These are phyloP conservation scores for Arctocebus calabarensis DNA, from an alignment of 2,797 vertebrate species.

Conservation along the genomic window DNA sequence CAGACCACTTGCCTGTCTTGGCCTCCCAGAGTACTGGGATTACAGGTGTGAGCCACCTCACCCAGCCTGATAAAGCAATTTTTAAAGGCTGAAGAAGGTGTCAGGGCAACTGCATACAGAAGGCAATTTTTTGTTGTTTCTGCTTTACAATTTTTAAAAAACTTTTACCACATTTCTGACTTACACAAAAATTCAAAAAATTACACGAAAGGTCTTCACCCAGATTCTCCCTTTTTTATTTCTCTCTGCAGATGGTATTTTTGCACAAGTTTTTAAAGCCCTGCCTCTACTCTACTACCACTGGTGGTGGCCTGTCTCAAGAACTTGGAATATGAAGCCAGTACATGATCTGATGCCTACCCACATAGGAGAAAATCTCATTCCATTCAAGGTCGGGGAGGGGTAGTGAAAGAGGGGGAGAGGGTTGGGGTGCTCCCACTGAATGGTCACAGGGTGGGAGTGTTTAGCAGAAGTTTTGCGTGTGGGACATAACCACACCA, in stretches of 20 bases:
- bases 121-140: slow-evolving; percentile 13
- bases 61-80: neutral
- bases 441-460: too few species aligned
- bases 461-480: too few species aligned
- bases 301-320: neutral
- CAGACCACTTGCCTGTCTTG: too few species aligned
- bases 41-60: neutral
- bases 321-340: neutral
- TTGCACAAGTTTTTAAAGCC: neutral
- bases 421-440: too few species aligned
- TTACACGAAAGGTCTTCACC: slow-evolving; percentile 23
- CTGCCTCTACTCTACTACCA: neutral
- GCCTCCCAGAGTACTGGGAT: too few species aligned
- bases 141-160: neutral
- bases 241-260: neutral
- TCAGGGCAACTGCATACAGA: neutral
- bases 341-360: too few species aligned
- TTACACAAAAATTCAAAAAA: slow-evolving; percentile 27
- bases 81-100: neutral
- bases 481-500: too few species aligned
- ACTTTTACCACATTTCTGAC: slow-evolving; percentile 39
- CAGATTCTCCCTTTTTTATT: neutral
- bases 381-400: too few species aligned
- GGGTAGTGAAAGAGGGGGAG: too few species aligned
- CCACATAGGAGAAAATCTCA: too few species aligned